A percentile compares a stretch with the other conserved stretches of the same genome.
These are phyloP conservation scores for Iphiclides podalirius DNA, from an alignment of 2,888 invertebrate species.

Conservation along the genomic window DNA sequence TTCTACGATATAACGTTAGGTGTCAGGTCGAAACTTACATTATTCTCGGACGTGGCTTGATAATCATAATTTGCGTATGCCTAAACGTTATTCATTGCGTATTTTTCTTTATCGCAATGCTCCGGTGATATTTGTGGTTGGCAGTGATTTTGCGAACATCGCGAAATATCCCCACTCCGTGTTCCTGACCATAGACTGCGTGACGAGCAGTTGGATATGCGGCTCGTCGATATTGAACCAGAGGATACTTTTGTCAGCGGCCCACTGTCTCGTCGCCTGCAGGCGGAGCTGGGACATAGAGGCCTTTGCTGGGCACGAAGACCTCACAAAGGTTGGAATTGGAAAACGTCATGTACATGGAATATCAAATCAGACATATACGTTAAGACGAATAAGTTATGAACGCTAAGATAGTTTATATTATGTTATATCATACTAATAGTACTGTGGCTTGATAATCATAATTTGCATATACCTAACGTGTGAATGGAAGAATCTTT, in stretches of 20 bases:
- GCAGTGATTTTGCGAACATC: slow-evolving; percentile 17
- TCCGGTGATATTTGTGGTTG: slow-evolving; percentile 8
- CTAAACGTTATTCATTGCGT: neutral
- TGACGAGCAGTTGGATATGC: slow-evolving; percentile 10
- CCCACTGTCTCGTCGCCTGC: slow-evolving; percentile 17
- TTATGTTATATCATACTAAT: too few relatives aligned
- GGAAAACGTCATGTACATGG: too few relatives aligned
- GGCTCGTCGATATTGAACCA: slow-evolving; percentile 23
- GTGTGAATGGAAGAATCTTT: too few relatives aligned
- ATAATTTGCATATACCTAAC: too few relatives aligned
- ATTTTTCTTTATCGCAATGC: neutral
- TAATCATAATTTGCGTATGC: too few relatives aligned
- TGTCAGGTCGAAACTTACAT: too few relatives aligned
- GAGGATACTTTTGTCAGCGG: slow-evolving; percentile 21
- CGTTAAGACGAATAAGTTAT: too few relatives aligned
- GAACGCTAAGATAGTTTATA: too few relatives aligned
- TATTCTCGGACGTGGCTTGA: too few relatives aligned
- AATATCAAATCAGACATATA: too few relatives aligned
- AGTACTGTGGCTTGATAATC: too few relatives aligned
- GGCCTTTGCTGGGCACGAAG: slow-evolving; percentile 24
- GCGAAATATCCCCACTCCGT: slow-evolving; percentile 20
- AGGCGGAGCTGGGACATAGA: neutral
- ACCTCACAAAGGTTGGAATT: slow-evolving; percentile 29
- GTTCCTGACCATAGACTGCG: slow-evolving; percentile 8
- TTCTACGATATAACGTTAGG: too few relatives aligned